Conservation (phyloP, 2,888 invertebrate species). For the Dynastes maya region DNA sequence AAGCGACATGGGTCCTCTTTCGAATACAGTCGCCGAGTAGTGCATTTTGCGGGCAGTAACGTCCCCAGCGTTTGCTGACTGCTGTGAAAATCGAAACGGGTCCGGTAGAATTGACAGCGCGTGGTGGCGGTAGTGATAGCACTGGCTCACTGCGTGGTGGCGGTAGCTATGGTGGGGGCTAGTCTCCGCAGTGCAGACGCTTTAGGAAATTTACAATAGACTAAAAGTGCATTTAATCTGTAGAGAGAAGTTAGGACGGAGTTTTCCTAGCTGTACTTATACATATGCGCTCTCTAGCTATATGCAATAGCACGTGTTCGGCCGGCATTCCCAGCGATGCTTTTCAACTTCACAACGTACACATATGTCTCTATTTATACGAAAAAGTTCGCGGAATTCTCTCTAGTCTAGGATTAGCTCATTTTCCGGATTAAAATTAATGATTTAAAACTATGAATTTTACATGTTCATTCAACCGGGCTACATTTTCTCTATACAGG, state of each 20-base stretch:
- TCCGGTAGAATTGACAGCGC: neutral
- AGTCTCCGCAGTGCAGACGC: slow-evolving; percentile 37
- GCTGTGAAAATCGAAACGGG: neutral
- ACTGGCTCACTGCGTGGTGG: neutral
- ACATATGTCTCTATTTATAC: neutral
- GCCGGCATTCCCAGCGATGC: too few relatives aligned
- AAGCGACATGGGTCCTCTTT: neutral
- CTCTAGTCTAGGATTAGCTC: neutral
- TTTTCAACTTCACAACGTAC: neutral
- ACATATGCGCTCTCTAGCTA: too few relatives aligned
- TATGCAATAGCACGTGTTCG: too few relatives aligned
- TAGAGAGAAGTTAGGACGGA: neutral
- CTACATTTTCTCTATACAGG: neutral
- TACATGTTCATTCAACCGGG: neutral
- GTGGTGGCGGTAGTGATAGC: neutral
- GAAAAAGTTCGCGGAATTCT: too few relatives aligned
- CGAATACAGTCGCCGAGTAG: neutral
- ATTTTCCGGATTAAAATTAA: slow-evolving; percentile 24
- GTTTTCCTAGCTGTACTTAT: too few relatives aligned
- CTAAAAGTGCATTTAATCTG: slow-evolving; percentile 42
- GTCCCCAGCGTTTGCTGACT: slow-evolving; percentile 2
- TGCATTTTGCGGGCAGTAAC: neutral
- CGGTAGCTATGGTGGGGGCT: neutral
- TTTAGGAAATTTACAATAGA: slow-evolving; percentile 14
- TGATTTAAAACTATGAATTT: slow-evolving; percentile 9